Evolutionary conservation across 2,113 vertebrate genomes (phyloP), one percentile per base, ranked within the genome.

Genomic region (Hippolais icterina): DNA sequence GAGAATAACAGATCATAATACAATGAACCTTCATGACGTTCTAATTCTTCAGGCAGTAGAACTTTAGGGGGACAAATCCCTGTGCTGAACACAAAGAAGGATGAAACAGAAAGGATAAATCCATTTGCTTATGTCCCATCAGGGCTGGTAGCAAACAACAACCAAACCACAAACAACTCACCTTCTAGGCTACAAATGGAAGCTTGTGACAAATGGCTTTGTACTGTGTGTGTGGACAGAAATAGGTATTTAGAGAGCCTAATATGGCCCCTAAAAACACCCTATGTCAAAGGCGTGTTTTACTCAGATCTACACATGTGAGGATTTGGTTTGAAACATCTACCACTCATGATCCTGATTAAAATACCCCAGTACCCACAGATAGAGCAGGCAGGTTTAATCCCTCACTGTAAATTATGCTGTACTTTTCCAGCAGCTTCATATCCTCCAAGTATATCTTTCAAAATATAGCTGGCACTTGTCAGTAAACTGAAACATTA

Each of bases 291-390:
- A 72, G 11, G 4, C 37, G 24, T 47, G 17, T 54, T 79, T 79
- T 49, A 71, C 13, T 11, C 35, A 25, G 35, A 56, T 41, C 9
- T 41, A 50, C 59, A 74, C 22, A 27, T 0, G 0, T n/a, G 15
- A 65, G 44, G 37, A 25, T 44, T 74, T 59, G 28, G 12, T 29
- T 44, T 50, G 50, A 72, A 65, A 33, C 21, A 27, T 33, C 27
- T 66, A 24, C 33, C 44, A 52, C 5, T 19, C 37, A 28, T 74
- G 27, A 59, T 29, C 23, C 28, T 66, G 37, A 46, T 44, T n/a
- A 59, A 89, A 76, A 61, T 54, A 31, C 25, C 25, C 53, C 54
- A 54, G 70, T 23, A 28, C 6, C 41, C n/a, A 41, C 18, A 54
- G 63, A 31, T 4, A 69, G 6, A 49, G 35, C n/a, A 61, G 47